These are phyloP conservation scores for Tympanuchus pallidicinctus DNA, from an alignment of 2,113 vertebrate species.

Conservation along the genomic window DNA sequence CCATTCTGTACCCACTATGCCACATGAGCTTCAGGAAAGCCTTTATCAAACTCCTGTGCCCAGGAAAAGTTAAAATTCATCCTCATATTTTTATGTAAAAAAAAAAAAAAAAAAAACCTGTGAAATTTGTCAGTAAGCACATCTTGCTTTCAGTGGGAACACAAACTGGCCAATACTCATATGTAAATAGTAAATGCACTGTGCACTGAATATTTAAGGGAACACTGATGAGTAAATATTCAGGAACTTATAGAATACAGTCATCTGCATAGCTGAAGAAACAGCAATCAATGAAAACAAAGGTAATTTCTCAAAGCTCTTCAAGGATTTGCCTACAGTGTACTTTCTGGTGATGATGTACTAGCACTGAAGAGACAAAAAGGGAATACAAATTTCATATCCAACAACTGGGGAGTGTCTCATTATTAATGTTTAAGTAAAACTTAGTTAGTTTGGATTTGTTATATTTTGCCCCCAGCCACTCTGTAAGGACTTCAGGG, in stretches of 20 bases:
- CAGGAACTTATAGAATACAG: not conserved
- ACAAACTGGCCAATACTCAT: not conserved
- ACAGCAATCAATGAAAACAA: not conserved
- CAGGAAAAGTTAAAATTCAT: conserved; percentile 79
- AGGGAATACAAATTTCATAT: not conserved
- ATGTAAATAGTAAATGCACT: not conserved
- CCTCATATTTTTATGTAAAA: conserved; percentile 75
- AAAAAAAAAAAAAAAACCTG: not conserved
- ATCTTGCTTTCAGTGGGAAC: not conserved
- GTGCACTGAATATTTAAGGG: not conserved
- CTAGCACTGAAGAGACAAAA: not conserved
- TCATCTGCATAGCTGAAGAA: not conserved
- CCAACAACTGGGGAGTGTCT: not conserved
- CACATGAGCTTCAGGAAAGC: conserved; percentile 80
- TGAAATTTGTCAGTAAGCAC: not conserved
- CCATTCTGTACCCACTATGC: conserved; percentile 79
- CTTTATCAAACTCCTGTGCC: conserved; percentile 80
- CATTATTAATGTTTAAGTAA: not conserved
- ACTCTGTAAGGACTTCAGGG: not conserved
- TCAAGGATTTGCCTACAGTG: not conserved
- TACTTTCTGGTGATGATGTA: not conserved
- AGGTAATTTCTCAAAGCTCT: not conserved
- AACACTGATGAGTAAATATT: not conserved
- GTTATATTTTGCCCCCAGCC: not conserved
- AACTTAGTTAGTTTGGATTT: not conserved